Conservation (phyloP, 2,113 vertebrate species). For the Synodontis membranacea region DNA sequence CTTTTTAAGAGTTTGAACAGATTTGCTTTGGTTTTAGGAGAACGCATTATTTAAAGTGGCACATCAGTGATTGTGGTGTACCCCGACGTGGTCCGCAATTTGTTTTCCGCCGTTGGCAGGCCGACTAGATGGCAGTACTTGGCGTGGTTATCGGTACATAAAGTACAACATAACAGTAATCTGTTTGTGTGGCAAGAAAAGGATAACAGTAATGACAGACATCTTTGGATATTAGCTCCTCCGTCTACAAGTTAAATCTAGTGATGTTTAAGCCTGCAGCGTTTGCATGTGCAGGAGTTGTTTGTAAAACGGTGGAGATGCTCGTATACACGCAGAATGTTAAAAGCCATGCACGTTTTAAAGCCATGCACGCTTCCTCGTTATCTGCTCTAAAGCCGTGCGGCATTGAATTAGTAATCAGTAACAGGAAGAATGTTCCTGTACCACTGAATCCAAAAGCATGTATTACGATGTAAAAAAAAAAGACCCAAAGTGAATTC, state of each 20-base stretch:
- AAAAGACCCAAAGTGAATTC: neutral
- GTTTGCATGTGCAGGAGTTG: neutral
- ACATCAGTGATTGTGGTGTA: neutral
- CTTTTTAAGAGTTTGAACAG: neutral
- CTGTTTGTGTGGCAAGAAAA: neutral
- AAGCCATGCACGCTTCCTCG: no score
- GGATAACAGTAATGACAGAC: conserved; percentile 4
- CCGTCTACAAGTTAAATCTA: neutral
- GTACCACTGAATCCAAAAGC: neutral
- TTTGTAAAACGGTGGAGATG: neutral
- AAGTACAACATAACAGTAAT: neutral
- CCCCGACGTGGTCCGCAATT: conserved; percentile 9
- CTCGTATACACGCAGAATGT: neutral
- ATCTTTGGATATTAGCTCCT: neutral
- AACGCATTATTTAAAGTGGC: conserved; percentile 20
- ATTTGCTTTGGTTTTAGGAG: neutral
- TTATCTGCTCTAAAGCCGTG: no score
- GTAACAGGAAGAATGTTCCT: neutral
- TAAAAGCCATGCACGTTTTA: neutral
- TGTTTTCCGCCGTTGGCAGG: conserved; percentile 22
- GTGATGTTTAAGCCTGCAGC: neutral
- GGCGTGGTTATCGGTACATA: neutral
- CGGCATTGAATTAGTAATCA: no score
- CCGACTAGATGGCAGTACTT: neutral
- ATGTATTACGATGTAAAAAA: neutral